These are phyloP conservation scores for Psammodynastes pulverulentus DNA, from an alignment of 2,113 vertebrate genomes.

Conservation along the genomic window DNA sequence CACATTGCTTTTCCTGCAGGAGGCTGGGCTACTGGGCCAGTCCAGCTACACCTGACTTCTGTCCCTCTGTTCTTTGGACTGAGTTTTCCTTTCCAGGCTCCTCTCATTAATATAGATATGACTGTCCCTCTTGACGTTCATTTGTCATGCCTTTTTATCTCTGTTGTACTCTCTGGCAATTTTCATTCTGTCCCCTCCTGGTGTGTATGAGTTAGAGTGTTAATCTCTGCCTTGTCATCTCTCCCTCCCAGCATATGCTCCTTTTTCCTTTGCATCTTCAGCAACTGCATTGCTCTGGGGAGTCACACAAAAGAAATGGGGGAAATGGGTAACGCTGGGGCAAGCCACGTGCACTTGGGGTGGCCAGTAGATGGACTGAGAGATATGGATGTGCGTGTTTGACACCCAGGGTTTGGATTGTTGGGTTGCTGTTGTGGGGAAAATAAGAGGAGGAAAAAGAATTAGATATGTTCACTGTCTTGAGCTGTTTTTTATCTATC, in stretches of 20 bases:
- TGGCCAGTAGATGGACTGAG: not conserved
- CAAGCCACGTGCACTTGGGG: not conserved
- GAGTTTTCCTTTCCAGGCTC: not conserved
- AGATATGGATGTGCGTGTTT: not conserved
- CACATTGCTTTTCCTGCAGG: not conserved
- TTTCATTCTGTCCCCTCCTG: constrained; percentile 8
- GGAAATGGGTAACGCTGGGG: not conserved
- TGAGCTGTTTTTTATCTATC: too few species aligned
- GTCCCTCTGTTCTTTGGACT: not conserved
- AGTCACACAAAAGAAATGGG: not conserved
- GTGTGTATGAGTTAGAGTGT: constrained; percentile 7
- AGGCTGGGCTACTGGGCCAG: too few species aligned
- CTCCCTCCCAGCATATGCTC: not conserved
- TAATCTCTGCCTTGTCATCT: constrained; percentile 11
- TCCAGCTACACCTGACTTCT: not conserved
- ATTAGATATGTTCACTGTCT: not conserved
- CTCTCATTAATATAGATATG: constrained; percentile 25
- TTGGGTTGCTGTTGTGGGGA: not conserved
- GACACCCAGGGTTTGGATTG: not conserved
- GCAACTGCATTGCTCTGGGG: not conserved
- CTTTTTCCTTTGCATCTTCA: not conserved
- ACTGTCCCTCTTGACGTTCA: constrained; percentile 5
- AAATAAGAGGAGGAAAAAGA: not conserved
- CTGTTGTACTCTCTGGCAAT: constrained; percentile 8
- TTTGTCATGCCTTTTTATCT: constrained; percentile 23